Percentiles rank a stretch among this genome's conserved stretches.
These are phyloP conservation scores for Malthinus seriepunctatus DNA, from an alignment of 2,888 invertebrate species.

Conservation along the genomic window DNA sequence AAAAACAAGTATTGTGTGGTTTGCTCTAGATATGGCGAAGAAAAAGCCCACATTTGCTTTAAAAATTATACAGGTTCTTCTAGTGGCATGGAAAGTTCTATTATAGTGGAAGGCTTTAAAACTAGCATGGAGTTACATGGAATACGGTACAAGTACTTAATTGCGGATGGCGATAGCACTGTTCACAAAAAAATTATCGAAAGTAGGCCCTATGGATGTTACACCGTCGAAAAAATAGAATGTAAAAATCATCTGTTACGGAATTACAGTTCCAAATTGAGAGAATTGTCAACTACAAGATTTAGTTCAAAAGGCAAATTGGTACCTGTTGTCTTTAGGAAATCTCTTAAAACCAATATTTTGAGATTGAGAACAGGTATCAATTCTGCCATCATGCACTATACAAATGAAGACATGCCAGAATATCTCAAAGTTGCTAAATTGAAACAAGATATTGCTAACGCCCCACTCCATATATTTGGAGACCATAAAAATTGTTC, in stretches of 20 bases:
- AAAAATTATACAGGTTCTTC: conserved; percentile 44
- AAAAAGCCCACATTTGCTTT: conserved; percentile 40
- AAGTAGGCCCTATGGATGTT: conserved; percentile 10
- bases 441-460: not conserved
- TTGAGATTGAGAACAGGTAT: not conserved
- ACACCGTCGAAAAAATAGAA: not conserved
- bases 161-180: conserved; percentile 47
- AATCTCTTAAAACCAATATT: not conserved
- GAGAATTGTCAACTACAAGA: too few relatives aligned
- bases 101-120: conserved; percentile 44
- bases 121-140: conserved; percentile 38
- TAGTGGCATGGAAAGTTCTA: conserved; percentile 44
- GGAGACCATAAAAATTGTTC: not conserved
- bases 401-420: not conserved
- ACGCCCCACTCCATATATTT: not conserved
- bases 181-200: conserved; percentile 39
- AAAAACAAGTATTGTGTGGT: conserved; percentile 4
- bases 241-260: not conserved
- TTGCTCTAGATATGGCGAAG: not conserved
- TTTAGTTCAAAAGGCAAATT: not conserved
- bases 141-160: conserved; percentile 38
- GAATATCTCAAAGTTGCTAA: not conserved
- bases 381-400: not conserved
- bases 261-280: not conserved
- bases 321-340: not conserved